phyloP scores from a whole-genome alignment of 2,797 vertebrate genomes.

The Danio albolineatus region DNA sequence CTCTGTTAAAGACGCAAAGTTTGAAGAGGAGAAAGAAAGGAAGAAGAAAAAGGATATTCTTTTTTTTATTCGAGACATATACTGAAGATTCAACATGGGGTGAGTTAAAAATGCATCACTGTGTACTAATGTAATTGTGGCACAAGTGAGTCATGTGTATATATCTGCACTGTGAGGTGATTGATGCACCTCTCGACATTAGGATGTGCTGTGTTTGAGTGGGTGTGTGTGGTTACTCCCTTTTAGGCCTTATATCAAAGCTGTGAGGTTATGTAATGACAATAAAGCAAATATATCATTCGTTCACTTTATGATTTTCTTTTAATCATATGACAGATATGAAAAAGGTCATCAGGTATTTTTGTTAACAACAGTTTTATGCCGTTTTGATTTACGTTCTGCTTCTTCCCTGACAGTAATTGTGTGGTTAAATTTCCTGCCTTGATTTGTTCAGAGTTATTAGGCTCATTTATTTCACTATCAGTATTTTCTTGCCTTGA shows the following conservation, averaged over 20 bases:
- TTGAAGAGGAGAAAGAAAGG: constrained; percentile 47
- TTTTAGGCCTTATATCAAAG: background rate
- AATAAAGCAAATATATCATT: background rate
- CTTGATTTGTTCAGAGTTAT: background rate
- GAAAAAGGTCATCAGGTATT: background rate
- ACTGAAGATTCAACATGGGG: constrained; percentile 61
- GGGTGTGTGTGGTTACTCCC: background rate
- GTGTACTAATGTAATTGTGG: constrained; percentile 3
- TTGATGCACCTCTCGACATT: constrained; percentile 21
- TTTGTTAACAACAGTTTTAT: background rate
- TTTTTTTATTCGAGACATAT: constrained; percentile 17
- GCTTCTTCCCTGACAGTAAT: background rate
- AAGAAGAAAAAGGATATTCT: constrained; percentile 11
- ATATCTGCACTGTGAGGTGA: background rate
- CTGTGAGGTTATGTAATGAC: background rate
- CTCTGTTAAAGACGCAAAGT: constrained; percentile 54
- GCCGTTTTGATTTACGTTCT: background rate
- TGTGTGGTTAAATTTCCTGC: background rate
- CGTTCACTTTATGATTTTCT: background rate
- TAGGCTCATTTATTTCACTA: background rate
- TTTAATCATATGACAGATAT: background rate
- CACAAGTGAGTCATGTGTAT: background rate
- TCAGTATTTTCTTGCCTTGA: background rate
- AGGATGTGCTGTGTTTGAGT: constrained; percentile 14
- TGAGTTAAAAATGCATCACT: constrained; percentile 48